Conservation (phyloP, 1,140 invertebrate genomes). For the Acromyrmex echinatior region DNA sequence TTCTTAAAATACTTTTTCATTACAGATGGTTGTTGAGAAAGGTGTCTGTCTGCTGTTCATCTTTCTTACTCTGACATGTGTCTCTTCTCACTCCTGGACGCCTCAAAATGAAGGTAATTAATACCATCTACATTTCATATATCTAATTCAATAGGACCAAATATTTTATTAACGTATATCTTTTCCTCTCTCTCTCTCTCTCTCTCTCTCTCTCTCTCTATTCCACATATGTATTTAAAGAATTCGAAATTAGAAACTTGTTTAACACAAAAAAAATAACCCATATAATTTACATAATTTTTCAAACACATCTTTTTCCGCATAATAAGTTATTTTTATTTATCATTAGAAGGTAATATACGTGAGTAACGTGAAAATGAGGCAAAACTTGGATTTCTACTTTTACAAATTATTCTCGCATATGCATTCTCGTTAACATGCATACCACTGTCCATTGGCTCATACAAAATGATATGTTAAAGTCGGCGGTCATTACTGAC, state of each 20-base stretch:
- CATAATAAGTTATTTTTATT: neutral
- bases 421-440: constrained; percentile 46
- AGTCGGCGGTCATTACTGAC: constrained; percentile 60
- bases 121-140: neutral
- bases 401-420: constrained; percentile 56
- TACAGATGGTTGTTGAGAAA: constrained; percentile 83
- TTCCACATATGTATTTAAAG: neutral
- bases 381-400: constrained; percentile 48
- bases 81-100: constrained; percentile 75
- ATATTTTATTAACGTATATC: too few relatives aligned
- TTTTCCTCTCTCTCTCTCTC: too few relatives aligned
- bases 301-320: neutral
- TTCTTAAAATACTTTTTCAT: constrained; percentile 41
- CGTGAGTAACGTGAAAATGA: constrained; percentile 15
- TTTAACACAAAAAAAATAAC: neutral
- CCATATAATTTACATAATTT: neutral
- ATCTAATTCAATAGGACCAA: neutral
- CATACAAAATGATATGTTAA: constrained; percentile 50
- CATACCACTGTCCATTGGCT: constrained; percentile 29
- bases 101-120: constrained; percentile 76
- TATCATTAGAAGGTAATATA: neutral
- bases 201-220: neutral
- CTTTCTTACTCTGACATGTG: constrained; percentile 78
- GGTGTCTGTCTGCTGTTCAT: constrained; percentile 80
- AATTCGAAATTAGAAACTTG: constrained; percentile 13